These are phyloP conservation scores for Tetramorium simillimum DNA, from an alignment of 1,140 invertebrate genomes.

Conservation along the genomic window DNA sequence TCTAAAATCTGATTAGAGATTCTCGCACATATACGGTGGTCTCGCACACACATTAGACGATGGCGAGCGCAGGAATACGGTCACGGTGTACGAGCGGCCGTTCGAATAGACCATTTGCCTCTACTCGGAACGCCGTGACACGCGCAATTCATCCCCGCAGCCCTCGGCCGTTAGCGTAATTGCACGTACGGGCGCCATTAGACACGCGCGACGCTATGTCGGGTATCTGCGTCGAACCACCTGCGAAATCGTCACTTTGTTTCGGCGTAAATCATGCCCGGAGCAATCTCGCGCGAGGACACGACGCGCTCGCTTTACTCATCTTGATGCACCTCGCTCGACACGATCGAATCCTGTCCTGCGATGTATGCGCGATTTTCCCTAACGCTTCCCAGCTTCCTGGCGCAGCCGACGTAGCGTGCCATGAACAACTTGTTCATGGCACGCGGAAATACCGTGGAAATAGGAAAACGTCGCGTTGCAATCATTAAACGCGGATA, in stretches of 20 bases:
- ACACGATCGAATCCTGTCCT: slow-evolving; percentile 21
- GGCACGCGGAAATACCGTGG: not conserved
- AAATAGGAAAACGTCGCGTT: not conserved
- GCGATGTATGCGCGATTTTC: slow-evolving; percentile 23
- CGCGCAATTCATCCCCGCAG: slow-evolving; percentile 64
- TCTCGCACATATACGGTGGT: not conserved
- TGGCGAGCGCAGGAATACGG: slow-evolving; percentile 17
- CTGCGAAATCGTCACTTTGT: slow-evolving; percentile 75
- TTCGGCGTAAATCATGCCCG: slow-evolving; percentile 68
- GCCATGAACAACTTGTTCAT: not conserved
- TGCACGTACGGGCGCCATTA: slow-evolving; percentile 73
- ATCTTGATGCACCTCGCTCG: slow-evolving; percentile 34
- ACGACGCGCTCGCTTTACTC: slow-evolving; percentile 27
- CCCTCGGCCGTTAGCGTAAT: slow-evolving; percentile 71
- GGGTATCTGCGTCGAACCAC: slow-evolving; percentile 62
- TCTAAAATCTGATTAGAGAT: slow-evolving; percentile 21
- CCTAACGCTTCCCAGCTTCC: not conserved
- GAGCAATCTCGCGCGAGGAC: slow-evolving; percentile 43
- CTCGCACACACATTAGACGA: slow-evolving; percentile 16
- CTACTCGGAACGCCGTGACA: slow-evolving; percentile 45
- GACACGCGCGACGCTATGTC: slow-evolving; percentile 69
- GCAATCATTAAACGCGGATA: not conserved
- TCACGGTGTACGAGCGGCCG: slow-evolving; percentile 39
- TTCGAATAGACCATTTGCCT: slow-evolving; percentile 56
- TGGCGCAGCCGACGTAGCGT: not conserved